Base-by-base conservation (phyloP, 2,113 vertebrate species). In the Recurvirostra avosetta region DNA sequence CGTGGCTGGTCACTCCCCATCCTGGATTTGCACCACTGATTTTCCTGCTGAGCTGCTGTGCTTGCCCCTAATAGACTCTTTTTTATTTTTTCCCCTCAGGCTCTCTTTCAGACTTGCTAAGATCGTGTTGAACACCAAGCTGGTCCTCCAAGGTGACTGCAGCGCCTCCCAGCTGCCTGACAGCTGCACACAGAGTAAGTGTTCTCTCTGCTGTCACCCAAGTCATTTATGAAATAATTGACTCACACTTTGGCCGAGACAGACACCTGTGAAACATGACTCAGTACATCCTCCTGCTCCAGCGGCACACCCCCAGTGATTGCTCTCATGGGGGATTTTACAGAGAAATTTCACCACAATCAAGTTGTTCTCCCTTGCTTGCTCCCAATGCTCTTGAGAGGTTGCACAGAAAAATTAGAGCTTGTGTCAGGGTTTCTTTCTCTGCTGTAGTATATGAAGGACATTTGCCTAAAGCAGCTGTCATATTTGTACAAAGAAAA, bases 1-100 rank as follows among this genome's bases (percentile, higher is more conserved):
- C 0, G 0, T 13, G 73, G 30, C 50, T 74, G 38, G 5, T 85
- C 11, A 22, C 13, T 49, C 16, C 12, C 6, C 15, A 38, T 15
- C 23, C 25, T 63, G 45, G 34, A 45, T 62, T 87, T 34, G n/a
- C 52, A 71, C 25, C 34, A 23, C 4, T 56, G 50, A 32, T 53
- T 86, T 78, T 88, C 74, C 56, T 22, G 21, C 50, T 43, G 30
- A 15, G 11, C 21, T 80, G 53, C 40, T 56, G 34, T 84, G 18
- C 68, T 92, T 87, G 41, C 17, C 38, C 47, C 36, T 43, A 26
- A 18, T 5, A 53, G 55, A 41, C 22, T 3, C 8, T 10, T 34
- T 23, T 50, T 70, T 30, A 22, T 43, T 45, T 45, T 21, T 22
- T 23, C 12, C 1, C 6, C 15, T n/a, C n/a, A 65, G 15, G 38